phyloP scores from a whole-genome alignment of 2,888 invertebrate genomes.

The Drosophila yooni region DNA sequence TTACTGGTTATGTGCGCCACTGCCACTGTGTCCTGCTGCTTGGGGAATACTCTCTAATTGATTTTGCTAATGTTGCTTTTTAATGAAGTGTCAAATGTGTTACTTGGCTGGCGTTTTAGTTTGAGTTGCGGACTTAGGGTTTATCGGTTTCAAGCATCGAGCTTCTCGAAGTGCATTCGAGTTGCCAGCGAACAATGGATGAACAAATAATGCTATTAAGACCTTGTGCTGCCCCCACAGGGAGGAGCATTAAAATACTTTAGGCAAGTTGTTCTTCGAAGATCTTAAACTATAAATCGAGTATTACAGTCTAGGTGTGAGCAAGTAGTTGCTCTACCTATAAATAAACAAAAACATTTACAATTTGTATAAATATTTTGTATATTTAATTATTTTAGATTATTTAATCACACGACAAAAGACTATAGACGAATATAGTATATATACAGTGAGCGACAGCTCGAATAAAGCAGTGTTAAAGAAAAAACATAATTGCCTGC shows the following conservation, averaged over 20 bases:
- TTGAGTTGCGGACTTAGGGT: conserved; percentile 2
- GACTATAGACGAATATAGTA: background rate
- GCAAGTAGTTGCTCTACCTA: background rate
- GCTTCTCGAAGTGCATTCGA: conserved; percentile 36
- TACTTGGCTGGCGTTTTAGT: conserved; percentile 31
- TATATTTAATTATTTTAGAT: background rate
- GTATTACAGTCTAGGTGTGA: background rate
- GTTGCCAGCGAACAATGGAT: conserved; percentile 12
- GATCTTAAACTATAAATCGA: background rate
- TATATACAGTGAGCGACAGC: no score
- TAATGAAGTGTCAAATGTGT: conserved; percentile 78
- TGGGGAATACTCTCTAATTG: conserved; percentile 76
- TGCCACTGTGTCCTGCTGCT: conserved; percentile 44
- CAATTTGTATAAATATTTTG: background rate
- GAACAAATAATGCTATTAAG: conserved; percentile 2
- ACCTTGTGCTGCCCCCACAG: conserved; percentile 13
- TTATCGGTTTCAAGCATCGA: conserved; percentile 1
- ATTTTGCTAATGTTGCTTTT: conserved; percentile 80
- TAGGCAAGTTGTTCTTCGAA: no score
- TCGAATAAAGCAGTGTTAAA: no score
- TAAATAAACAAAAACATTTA: no score
- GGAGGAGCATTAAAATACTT: conserved; percentile 5
- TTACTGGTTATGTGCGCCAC: conserved; percentile 43
- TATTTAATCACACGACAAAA: background rate
- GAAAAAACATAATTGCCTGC: no score